These are phyloP conservation scores for Elysia crispata DNA, from an alignment of 2,888 invertebrate species.

Conservation along the genomic window DNA sequence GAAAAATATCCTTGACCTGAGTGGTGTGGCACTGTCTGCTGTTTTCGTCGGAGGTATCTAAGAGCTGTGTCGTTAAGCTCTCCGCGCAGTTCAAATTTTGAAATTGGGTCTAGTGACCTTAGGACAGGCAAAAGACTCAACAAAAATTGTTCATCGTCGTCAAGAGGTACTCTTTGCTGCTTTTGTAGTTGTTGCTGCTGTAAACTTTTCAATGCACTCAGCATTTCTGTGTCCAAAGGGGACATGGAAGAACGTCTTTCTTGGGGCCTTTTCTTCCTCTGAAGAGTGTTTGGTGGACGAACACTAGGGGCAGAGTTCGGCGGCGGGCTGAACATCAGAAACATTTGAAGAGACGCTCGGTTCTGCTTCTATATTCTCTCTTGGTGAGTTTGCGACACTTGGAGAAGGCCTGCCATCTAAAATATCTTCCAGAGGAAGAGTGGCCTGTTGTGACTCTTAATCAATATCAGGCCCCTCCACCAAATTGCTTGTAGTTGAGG, in stretches of 20 bases:
- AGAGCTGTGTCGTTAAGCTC: conserved; percentile 31
- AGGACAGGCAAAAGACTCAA: conserved; percentile 18
- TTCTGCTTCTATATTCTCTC: no score
- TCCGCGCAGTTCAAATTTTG: conserved; percentile 20
- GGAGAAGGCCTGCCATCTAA: conserved; percentile 10
- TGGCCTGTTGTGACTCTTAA: not conserved
- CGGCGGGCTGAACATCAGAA: not conserved
- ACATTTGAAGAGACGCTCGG: no score
- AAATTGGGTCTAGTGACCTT: conserved; percentile 14
- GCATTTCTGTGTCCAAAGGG: conserved; percentile 27
- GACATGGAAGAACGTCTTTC: not conserved
- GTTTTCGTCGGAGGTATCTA: conserved; percentile 5
- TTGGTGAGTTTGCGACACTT: not conserved
- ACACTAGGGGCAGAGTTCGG: conserved; percentile 5
- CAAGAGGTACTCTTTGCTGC: not conserved
- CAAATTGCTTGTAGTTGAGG: conserved; percentile 26
- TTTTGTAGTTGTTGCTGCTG: not conserved
- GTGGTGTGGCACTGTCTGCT: not conserved
- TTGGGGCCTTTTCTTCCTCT: conserved; percentile 17
- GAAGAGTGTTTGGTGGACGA: not conserved
- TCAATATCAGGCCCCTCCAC: conserved; percentile 9
- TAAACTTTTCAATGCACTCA: conserved; percentile 18
- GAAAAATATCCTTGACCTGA: not conserved
- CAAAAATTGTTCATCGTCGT: conserved; percentile 31
- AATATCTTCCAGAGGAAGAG: not conserved